These are phyloP conservation scores for Ichneumon xanthorius DNA, from an alignment of 2,888 invertebrate genomes.

Conservation along the genomic window DNA sequence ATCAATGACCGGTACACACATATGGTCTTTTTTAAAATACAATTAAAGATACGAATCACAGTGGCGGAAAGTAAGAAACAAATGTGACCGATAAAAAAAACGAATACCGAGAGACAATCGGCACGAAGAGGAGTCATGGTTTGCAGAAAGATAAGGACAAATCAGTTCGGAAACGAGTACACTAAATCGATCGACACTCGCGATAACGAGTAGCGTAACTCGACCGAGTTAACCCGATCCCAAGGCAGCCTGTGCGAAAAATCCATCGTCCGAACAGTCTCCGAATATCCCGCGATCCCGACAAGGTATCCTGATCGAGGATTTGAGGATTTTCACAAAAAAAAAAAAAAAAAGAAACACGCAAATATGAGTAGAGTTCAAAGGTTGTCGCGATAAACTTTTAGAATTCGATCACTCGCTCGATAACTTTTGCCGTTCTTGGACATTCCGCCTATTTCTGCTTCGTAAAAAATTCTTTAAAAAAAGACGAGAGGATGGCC, in stretches of 20 bases:
- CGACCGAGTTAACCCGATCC: slow-evolving; percentile 26
- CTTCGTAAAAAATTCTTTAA: neutral
- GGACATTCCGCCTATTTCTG: too few relatives aligned
- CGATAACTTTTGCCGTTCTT: slow-evolving; percentile 22
- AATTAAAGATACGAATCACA: neutral
- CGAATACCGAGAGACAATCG: neutral
- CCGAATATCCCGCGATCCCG: neutral
- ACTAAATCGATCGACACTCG: slow-evolving; percentile 19
- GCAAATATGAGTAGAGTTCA: slow-evolving; percentile 6
- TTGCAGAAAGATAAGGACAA: neutral
- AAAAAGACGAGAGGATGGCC: slow-evolving; percentile 4
- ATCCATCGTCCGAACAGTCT: neutral
- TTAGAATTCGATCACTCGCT: slow-evolving; percentile 34
- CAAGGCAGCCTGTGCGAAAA: neutral
- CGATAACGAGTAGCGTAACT: slow-evolving; percentile 35
- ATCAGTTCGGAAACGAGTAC: slow-evolving; percentile 6
- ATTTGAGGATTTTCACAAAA: neutral
- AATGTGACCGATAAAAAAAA: neutral
- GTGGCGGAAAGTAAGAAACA: neutral
- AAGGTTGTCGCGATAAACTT: slow-evolving; percentile 20
- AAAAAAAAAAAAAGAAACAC: neutral
- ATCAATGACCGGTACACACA: neutral
- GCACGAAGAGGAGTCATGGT: neutral
- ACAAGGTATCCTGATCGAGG: neutral
- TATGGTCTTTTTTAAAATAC: neutral